Percentiles rank a stretch among this genome's conserved stretches.
phyloP scores from a whole-genome alignment of 2,888 invertebrate species.

The Platynereis dumerilii region DNA sequence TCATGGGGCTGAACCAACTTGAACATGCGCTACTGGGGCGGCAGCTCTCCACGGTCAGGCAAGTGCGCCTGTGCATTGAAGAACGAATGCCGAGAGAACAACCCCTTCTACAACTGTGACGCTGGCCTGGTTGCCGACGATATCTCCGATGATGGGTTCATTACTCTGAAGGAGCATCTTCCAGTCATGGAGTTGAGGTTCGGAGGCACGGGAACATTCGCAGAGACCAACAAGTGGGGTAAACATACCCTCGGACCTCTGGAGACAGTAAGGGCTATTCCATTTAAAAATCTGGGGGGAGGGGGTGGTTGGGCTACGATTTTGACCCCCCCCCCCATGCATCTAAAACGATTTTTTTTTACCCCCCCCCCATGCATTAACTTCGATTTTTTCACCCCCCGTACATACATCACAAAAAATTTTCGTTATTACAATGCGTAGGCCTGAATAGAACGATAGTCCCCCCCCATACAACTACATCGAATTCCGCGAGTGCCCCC shows the following conservation, averaged over 20 bases:
- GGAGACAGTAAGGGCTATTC: constrained; percentile 89
- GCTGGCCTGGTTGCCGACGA: constrained; percentile 59
- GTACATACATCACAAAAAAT: too few species aligned
- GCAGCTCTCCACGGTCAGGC: constrained; percentile 72
- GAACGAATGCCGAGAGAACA: constrained; percentile 72
- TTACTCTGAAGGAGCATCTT: constrained; percentile 73
- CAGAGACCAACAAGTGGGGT: constrained; percentile 87
- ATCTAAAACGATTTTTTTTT: too few species aligned
- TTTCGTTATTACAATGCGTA: too few species aligned
- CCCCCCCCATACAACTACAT: too few species aligned
- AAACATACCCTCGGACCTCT: constrained; percentile 83
- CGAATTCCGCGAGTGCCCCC: too few species aligned
- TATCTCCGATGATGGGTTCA: constrained; percentile 67
- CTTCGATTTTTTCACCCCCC: too few species aligned
- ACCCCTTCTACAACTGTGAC: constrained; percentile 89
- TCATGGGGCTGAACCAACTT: constrained; percentile 75
- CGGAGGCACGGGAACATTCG: constrained; percentile 86
- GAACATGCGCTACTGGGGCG: constrained; percentile 95
- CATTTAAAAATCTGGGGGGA: too few species aligned
- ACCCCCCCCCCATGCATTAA: too few species aligned
- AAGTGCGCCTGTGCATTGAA: constrained; percentile 91
- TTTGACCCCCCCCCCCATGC: too few species aligned
- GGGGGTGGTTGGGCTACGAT: too few species aligned
- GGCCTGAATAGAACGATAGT: too few species aligned
- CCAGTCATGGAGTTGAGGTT: constrained; percentile 91